Base-by-base conservation (phyloP, 2,888 invertebrate genomes). In the Xestia c-nigrum region DNA sequence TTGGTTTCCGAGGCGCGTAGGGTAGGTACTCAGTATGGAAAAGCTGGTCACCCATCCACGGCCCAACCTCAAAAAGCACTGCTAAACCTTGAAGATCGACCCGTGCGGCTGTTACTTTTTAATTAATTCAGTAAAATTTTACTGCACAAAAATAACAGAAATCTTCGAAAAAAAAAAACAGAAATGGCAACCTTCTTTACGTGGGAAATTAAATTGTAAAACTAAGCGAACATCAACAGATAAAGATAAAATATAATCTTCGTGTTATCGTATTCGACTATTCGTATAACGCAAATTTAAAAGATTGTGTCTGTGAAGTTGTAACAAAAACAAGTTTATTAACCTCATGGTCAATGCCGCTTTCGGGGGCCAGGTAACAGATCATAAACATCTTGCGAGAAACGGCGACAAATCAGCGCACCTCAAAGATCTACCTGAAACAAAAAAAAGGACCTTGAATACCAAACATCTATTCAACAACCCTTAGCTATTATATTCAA, bases 301-400 rank as follows among this genome's bases (percentile, higher is more conserved):
- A 77, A 78, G 77, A 81, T 80, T 79, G 50, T 76, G 77, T 77
- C 69, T 82, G 72, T 77, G 74, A 79, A 70, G 87, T 80, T 71
- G 75, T 78, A 78, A 88, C 75, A 88, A 87, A 88, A 87, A 90
- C 89, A 88, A 90, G 89, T 89, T 88, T 88, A 91, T 89, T 86
- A 89, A 91, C 87, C 89, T 91, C 88, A 84, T 88, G 87, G 90
- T 84, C 87, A 76, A 86, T 87, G 88, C 87, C 88, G 78, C 66
- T 84, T 85, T 85, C 71, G 81, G 86, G 78, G 89, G 86, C 88
- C 90, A 87, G 87, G 87, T 89, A 89, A 63, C 85, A 73, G 76
- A 79, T 84, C 74, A 85, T 82, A 83, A 85, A 77, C 76, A 81
- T 83, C 76, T 84, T 86, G 76, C 71, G 65, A 84, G 74, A 84